phyloP scores from a whole-genome alignment of 2,888 invertebrate genomes.

The Tuta absoluta region DNA sequence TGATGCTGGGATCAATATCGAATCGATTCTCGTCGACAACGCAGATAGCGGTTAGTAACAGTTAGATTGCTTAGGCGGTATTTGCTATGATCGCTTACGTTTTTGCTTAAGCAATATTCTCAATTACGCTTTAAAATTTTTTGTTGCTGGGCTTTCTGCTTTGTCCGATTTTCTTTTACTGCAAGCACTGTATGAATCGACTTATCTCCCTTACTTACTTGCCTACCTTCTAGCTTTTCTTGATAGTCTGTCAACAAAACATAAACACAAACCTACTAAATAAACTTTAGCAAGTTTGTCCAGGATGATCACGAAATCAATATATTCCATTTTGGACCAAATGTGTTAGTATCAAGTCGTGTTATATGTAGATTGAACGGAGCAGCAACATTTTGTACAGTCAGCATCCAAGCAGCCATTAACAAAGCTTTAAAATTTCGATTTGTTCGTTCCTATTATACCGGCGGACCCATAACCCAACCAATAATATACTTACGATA shows the following conservation, averaged over 20 bases:
- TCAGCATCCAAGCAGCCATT: slow-evolving; percentile 35
- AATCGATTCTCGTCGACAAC: slow-evolving; percentile 3
- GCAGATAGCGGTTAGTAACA: neutral
- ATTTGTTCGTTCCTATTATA: neutral
- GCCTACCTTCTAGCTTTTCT: neutral
- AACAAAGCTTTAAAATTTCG: slow-evolving; percentile 2
- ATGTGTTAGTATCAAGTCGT: slow-evolving; percentile 32
- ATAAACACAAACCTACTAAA: too few species aligned
- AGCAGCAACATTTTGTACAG: slow-evolving; percentile 26
- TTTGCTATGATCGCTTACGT: neutral
- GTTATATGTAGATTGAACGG: slow-evolving; percentile 11
- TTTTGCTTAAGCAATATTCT: neutral
- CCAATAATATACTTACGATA: neutral
- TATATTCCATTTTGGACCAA: neutral
- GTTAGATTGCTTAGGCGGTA: neutral
- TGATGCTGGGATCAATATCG: slow-evolving; percentile 46
- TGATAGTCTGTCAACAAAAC: neutral
- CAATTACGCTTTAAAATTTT: neutral
- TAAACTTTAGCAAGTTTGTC: too few species aligned
- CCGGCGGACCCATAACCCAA: neutral
- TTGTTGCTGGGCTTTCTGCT: neutral
- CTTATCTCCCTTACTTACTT: neutral
- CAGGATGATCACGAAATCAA: too few species aligned
- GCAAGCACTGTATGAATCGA: neutral
- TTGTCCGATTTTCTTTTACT: neutral